These are phyloP conservation scores for Antitype chi DNA, from an alignment of 2,888 invertebrate genomes.

Conservation along the genomic window DNA sequence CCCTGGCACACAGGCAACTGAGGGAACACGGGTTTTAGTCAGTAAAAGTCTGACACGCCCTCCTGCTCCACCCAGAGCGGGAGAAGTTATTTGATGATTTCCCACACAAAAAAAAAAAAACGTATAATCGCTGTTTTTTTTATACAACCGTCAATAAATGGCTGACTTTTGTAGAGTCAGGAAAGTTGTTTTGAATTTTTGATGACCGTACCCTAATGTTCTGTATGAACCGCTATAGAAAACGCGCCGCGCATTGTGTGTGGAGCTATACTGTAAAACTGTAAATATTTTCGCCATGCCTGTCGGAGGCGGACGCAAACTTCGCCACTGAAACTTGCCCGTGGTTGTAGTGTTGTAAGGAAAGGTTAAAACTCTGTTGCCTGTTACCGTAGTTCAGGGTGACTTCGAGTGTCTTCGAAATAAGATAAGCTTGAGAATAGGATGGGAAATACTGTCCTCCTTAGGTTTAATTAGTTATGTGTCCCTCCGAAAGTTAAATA, in stretches of 20 bases:
- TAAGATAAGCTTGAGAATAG: background rate
- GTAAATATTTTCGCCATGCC: background rate
- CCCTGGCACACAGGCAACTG: no score
- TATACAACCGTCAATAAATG: background rate
- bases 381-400: background rate
- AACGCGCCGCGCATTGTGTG: background rate
- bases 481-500: background rate
- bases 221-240: background rate
- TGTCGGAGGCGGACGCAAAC: background rate
- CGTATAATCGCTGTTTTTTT: background rate
- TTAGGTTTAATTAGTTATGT: background rate
- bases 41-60: no score
- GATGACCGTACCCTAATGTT: background rate
- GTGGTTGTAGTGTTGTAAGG: background rate
- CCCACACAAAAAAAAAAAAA: no score
- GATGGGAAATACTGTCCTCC: background rate
- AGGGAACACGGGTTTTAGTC: no score
- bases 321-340: constrained; percentile 21
- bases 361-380: constrained; percentile 8
- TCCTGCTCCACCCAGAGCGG: no score
- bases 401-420: background rate
- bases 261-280: background rate
- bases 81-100: no score
- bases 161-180: no score
- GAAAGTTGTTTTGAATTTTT: background rate